Conservation (phyloP, 2,888 invertebrate genomes). For the Phymatocera aterrima region DNA sequence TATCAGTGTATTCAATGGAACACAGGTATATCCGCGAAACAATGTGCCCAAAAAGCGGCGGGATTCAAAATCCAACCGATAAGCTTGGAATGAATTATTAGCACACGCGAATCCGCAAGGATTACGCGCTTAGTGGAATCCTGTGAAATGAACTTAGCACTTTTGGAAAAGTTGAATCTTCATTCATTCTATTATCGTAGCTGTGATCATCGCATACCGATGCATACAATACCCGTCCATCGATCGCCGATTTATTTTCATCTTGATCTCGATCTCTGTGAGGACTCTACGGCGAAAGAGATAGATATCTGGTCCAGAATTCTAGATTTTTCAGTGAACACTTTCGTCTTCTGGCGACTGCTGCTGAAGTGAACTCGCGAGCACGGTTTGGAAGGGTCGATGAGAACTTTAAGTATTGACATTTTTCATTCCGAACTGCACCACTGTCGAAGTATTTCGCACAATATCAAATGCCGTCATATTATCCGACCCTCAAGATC, state of each 20-base stretch:
- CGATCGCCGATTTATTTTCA: background rate
- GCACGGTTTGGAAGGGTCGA: background rate
- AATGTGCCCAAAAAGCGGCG: constrained; percentile 12
- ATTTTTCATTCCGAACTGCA: no score
- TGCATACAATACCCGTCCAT: background rate
- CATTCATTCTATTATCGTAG: background rate
- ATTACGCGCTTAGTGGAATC: constrained; percentile 39
- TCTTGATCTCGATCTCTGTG: background rate
- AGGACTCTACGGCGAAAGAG: background rate
- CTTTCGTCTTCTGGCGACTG: constrained; percentile 7
- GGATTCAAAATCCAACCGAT: constrained; percentile 36
- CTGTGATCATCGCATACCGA: background rate
- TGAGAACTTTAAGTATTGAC: constrained; percentile 21
- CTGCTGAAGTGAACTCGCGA: background rate
- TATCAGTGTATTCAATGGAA: background rate
- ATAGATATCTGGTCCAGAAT: constrained; percentile 1
- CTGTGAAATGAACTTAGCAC: constrained; percentile 36
- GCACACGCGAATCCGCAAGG: constrained; percentile 38
- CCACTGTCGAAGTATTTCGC: no score
- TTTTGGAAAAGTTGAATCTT: background rate
- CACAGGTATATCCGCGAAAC: background rate
- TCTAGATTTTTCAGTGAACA: background rate
- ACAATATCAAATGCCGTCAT: no score
- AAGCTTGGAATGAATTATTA: constrained; percentile 32
- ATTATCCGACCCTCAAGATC: no score